Evolutionary conservation across 2,888 invertebrate genomes (phyloP).

Genomic region (Temnothorax ravouxi): DNA sequence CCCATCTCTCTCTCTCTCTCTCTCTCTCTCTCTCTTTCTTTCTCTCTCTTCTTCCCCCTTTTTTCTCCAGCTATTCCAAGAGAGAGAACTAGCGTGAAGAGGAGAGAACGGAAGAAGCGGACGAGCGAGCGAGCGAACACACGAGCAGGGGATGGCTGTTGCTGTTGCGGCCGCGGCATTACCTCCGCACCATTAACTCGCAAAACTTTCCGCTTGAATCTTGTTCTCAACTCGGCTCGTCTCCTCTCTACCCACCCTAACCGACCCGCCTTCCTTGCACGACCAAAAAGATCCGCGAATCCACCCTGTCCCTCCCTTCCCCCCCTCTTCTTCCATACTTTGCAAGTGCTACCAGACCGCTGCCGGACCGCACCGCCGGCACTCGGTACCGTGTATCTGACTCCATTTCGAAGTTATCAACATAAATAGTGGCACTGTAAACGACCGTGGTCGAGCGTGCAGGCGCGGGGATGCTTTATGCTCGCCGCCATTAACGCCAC

Average conservation of each 20-base stretch:
- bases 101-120: slow-evolving; percentile 50
- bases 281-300: slow-evolving; percentile 80
- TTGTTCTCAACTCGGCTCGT: slow-evolving; percentile 84
- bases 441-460: slow-evolving; percentile 73
- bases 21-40: background rate
- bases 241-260: slow-evolving; percentile 53
- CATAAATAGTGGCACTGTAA: slow-evolving; percentile 81
- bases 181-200: slow-evolving; percentile 86
- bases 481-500: slow-evolving; percentile 73
- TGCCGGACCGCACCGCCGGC: slow-evolving; percentile 73
- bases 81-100: slow-evolving; percentile 49
- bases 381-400: slow-evolving; percentile 77
- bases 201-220: slow-evolving; percentile 86
- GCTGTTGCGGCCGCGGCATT: slow-evolving; percentile 85
- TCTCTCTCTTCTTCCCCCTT: background rate
- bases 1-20: background rate
- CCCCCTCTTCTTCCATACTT: slow-evolving; percentile 75
- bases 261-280: slow-evolving; percentile 69
- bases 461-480: slow-evolving; percentile 71
- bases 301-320: background rate
- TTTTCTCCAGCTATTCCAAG: slow-evolving; percentile 49
- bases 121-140: slow-evolving; percentile 65
- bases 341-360: slow-evolving; percentile 79
- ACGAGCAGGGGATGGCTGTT: slow-evolving; percentile 80
- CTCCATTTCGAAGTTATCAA: slow-evolving; percentile 84